phyloP scores from a whole-genome alignment of 2,797 vertebrate species.

The Acanthurus lineatus region DNA sequence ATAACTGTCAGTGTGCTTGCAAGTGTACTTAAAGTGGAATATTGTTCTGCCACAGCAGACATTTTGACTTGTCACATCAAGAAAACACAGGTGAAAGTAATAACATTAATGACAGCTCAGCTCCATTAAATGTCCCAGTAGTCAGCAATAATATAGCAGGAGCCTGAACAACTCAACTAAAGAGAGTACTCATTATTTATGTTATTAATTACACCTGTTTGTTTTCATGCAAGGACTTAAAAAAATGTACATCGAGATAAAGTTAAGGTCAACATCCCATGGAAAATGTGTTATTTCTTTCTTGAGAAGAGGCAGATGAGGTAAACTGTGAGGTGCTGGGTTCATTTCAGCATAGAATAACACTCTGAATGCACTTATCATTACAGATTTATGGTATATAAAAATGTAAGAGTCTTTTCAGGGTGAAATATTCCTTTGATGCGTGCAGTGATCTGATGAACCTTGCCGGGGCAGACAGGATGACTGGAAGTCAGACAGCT shows the following conservation, averaged over 20 bases:
- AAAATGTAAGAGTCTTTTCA: conserved; percentile 35
- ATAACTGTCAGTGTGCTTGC: not conserved
- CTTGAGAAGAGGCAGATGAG: not conserved
- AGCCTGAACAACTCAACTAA: not conserved
- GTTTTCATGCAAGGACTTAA: not conserved
- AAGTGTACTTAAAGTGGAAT: not conserved
- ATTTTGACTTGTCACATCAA: not conserved
- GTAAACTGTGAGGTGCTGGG: not conserved
- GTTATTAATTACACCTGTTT: not conserved
- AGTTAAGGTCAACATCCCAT: not conserved
- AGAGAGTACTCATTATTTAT: not conserved
- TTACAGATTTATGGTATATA: conserved; percentile 43
- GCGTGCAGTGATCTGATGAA: conserved; percentile 38
- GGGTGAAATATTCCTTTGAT: conserved; percentile 58
- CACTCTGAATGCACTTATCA: not conserved
- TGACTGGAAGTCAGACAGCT: conserved; percentile 54
- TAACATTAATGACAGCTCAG: conserved; percentile 1
- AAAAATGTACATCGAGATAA: not conserved
- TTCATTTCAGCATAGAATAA: conserved; percentile 22
- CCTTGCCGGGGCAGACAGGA: conserved; percentile 29
- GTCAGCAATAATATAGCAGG: not conserved
- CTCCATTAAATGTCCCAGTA: not conserved
- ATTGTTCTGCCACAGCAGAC: not conserved
- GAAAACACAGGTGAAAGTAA: conserved; percentile 9
- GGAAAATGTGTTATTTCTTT: not conserved